Base-by-base conservation (phyloP, 1,140 invertebrate species). In the Drosophila bifasciata region DNA sequence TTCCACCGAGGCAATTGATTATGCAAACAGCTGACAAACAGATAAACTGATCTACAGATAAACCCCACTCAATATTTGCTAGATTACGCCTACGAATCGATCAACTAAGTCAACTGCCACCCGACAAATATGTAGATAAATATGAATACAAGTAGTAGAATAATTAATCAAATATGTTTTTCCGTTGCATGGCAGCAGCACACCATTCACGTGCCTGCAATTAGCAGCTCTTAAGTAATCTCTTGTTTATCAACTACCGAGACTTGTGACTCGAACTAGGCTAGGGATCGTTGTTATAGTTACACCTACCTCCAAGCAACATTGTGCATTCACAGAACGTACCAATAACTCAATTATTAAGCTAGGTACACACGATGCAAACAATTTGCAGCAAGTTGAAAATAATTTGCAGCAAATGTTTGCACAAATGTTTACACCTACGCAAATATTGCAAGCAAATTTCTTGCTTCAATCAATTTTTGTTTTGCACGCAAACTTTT, bases 311-410 rank as follows among this genome's bases (percentile, higher is more conserved):
- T 16, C 52, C 11, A 36, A 15, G 4, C 13, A 16, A 13, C 58
- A 46, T 53, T 74, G 44, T 4, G 21, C 5, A 74, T 74, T 51
- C 70, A 23, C 15, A 7, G 11, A 46, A 32, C 56, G 69, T 49
- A 60, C 40, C 73, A 75, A 50, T 67, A 62, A 79, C 61, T 59
- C 83, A 81, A 77, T 86, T 86, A 88, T 81, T 77, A 61, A n/a
- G n/a, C n/a, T n/a, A n/a, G n/a, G n/a, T n/a, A n/a, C n/a, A n/a
- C n/a, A n/a, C n/a, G n/a, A n/a, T n/a, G n/a, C n/a, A n/a, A n/a
- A n/a, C n/a, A n/a, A n/a, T n/a, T n/a, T n/a, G n/a, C n/a, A n/a
- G n/a, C n/a, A n/a, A n/a, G n/a, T n/a, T n/a, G n/a, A n/a, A n/a
- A n/a, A n/a, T n/a, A n/a, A n/a, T n/a, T n/a, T n/a, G n/a, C n/a